These are phyloP conservation scores for Autographa gamma DNA, from an alignment of 2,888 invertebrate genomes.

Conservation along the genomic window DNA sequence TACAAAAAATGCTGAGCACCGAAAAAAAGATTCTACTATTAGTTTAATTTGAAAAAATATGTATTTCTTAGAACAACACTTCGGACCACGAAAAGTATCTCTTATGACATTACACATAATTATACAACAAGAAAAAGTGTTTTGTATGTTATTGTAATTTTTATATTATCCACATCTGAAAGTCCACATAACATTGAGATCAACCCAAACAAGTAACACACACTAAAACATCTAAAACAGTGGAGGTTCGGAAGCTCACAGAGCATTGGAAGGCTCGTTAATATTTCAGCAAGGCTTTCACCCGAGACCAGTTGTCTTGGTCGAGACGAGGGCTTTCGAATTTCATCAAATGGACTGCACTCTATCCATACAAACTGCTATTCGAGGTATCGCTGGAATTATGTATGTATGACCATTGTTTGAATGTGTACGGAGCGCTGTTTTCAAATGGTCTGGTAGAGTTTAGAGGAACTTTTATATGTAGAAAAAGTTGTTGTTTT, in stretches of 20 bases:
- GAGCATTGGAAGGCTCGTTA: constrained; percentile 32
- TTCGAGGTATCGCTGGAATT: neutral
- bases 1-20: too few species aligned
- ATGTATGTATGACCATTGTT: constrained; percentile 2
- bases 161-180: too few species aligned
- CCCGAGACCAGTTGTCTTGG: constrained; percentile 11
- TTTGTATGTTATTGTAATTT: too few species aligned
- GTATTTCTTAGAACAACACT: too few species aligned
- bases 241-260: constrained; percentile 21
- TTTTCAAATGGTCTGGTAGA: neutral
- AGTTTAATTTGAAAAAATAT: too few species aligned
- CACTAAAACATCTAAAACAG: constrained; percentile 11
- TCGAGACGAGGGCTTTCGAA: constrained; percentile 29
- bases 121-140: too few species aligned
- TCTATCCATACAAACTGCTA: constrained; percentile 6
- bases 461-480: too few species aligned
- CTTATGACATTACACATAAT: too few species aligned
- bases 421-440: neutral
- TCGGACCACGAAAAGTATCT: too few species aligned
- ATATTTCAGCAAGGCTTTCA: constrained; percentile 28
- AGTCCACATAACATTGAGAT: neutral
- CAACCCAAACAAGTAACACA: neutral
- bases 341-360: constrained; percentile 36
- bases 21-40: too few species aligned
- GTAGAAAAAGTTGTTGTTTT: too few species aligned